phyloP scores from a whole-genome alignment of 2,797 vertebrate genomes.

The Microctenopoma stevenorrisi region DNA sequence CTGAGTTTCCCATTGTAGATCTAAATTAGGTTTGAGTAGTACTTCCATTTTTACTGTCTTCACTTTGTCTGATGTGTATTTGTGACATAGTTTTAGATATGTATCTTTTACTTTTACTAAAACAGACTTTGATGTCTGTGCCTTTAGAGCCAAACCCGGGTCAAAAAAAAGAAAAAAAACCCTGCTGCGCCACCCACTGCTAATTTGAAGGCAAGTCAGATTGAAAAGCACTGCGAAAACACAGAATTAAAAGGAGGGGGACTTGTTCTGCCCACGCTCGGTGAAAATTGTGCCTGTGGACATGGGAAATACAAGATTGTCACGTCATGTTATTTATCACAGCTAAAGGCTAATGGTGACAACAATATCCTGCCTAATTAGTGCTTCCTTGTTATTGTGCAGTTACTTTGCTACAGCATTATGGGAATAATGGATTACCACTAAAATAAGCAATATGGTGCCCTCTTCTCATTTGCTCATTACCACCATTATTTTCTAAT shows the following conservation, averaged over 20 bases:
- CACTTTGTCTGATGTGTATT: background rate
- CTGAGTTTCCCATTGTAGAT: too few species aligned
- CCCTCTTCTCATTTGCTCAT: conserved; percentile 34
- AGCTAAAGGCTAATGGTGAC: background rate
- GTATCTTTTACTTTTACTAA: too few species aligned
- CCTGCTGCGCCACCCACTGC: background rate
- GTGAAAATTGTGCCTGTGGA: background rate
- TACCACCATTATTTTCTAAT: conserved; percentile 35
- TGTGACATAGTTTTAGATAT: background rate
- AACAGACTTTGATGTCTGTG: too few species aligned
- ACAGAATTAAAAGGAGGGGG: background rate
- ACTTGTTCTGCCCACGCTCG: background rate
- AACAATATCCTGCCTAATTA: conserved; percentile 10
- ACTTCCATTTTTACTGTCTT: background rate
- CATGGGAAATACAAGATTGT: too few species aligned
- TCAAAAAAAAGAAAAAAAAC: background rate
- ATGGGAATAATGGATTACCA: background rate
- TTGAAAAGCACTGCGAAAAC: background rate
- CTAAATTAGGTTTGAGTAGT: too few species aligned
- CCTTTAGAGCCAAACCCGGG: background rate
- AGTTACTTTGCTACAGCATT: background rate
- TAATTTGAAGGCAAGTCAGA: background rate
- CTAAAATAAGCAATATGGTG: background rate
- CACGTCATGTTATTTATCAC: too few species aligned
- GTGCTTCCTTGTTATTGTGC: background rate